Percentiles rank a stretch among this genome's conserved stretches.
phyloP scores from a whole-genome alignment of 2,888 invertebrate genomes.

The Phortica magna region DNA sequence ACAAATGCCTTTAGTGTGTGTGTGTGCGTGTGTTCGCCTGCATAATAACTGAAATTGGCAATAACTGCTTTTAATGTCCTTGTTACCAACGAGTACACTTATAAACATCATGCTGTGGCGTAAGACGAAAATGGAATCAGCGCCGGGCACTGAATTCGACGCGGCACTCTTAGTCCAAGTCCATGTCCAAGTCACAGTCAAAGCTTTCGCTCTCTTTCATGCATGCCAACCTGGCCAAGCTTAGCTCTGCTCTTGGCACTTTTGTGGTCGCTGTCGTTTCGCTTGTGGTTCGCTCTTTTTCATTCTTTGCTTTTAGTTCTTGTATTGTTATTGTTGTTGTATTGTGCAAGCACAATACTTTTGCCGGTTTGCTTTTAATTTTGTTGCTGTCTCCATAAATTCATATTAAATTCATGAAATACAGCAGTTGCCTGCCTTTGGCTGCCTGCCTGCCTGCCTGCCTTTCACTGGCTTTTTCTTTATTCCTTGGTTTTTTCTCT shows the following conservation, averaged over 20 bases:
- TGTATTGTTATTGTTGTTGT: constrained; percentile 15
- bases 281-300: background rate
- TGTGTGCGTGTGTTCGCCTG: constrained; percentile 4
- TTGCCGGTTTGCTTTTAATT: constrained; percentile 34
- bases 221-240: constrained; percentile 13
- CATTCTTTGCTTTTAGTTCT: constrained; percentile 1
- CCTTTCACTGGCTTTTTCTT: background rate
- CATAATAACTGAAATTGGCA: constrained; percentile 34
- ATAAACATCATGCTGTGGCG: background rate
- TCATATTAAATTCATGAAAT: constrained; percentile 36
- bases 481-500: background rate
- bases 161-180: background rate
- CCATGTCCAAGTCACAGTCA: background rate
- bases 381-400: constrained; percentile 35
- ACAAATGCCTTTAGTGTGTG: background rate
- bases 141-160: background rate
- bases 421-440: constrained; percentile 28
- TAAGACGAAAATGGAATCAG: background rate
- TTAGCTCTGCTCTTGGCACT: constrained; percentile 4
- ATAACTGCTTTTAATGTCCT: constrained; percentile 34
- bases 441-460: background rate
- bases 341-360: constrained; percentile 9
- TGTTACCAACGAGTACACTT: constrained; percentile 9
- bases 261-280: constrained; percentile 7
- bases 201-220: background rate